These are phyloP conservation scores for Schizopygopsis malacanthus DNA, from an alignment of 2,797 vertebrate species.

Conservation along the genomic window DNA sequence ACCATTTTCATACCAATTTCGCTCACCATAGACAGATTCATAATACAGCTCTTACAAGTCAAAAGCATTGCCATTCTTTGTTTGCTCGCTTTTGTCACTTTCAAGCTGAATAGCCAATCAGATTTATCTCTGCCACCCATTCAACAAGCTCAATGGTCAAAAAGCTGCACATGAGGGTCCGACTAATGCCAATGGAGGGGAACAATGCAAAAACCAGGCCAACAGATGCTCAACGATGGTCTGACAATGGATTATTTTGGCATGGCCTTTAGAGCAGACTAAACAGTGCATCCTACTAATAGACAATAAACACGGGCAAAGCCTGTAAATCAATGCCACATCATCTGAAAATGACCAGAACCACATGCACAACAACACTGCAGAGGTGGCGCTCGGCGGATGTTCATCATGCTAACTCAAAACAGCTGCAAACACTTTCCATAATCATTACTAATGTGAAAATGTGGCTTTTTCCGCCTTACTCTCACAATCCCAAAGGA, in stretches of 20 bases:
- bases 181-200: background rate
- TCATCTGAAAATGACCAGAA: background rate
- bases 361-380: background rate
- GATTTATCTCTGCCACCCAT: background rate
- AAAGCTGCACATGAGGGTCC: background rate
- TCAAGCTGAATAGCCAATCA: background rate
- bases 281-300: background rate
- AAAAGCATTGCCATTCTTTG: background rate
- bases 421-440: conserved; percentile 56
- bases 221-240: background rate
- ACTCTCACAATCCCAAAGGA: conserved; percentile 38
- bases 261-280: background rate
- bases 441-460: conserved; percentile 57
- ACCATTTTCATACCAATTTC: background rate
- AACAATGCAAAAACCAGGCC: background rate
- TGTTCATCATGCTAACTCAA: conserved; percentile 2
- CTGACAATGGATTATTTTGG: background rate
- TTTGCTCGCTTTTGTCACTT: background rate
- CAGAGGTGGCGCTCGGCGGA: conserved; percentile 1
- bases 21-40: background rate
- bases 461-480: conserved; percentile 35
- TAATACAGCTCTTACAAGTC: background rate
- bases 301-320: background rate
- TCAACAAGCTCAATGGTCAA: background rate
- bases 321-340: background rate